Base-by-base conservation (phyloP, 2,797 vertebrate species). In the Pseudopleuronectes americanus region DNA sequence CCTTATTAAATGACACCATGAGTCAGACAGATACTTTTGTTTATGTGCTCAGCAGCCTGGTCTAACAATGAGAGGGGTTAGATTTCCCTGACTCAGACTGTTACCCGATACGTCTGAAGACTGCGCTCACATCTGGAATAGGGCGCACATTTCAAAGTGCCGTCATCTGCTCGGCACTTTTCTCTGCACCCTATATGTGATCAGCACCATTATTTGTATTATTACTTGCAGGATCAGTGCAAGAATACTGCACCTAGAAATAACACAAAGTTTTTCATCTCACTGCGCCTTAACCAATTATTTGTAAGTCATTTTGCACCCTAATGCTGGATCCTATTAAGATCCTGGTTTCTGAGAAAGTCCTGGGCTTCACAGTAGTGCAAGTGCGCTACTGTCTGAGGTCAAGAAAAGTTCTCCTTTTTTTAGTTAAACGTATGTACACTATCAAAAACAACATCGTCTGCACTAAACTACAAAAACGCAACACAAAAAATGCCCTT, bases 401-500 rank as follows among this genome's bases (percentile, higher is more conserved):
- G 81, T 92, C 74, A 84, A 82, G 61, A 85, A 87, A 81, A 80
- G 77, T 83, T 76, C 66, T 81, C 33, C 33, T 72, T 43, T 19
- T 76, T 83, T 74, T 19, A 8, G 51, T 74, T 72, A 6, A 76
- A 82, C 57, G 72, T 73, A 75, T 85, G 59, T 84, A 91, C 79
- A 89, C 72, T 69, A 89, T 83, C 71, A 87, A 86, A 89, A 89
- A 92, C 76, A 80, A 90, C 74, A 79, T 81, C 58, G 73, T 83
- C 74, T 66, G 80, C 88, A 91, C 87, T 84, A 81, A 83, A 90
- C 83, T 90, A 90, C 84, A 86, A 86, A 86, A 87, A 91, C 80
- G 92, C 85, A 92, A 93, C 92, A 92, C 80, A 92, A 91, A 48
- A 23, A 92, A 91, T 81, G 80, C 84, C 77, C 79, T 88, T 83